A percentile compares a stretch with the other conserved stretches of the same genome.
These are phyloP conservation scores for Dendrocincla tyrannina DNA, from an alignment of 2,797 vertebrate species.

Conservation along the genomic window DNA sequence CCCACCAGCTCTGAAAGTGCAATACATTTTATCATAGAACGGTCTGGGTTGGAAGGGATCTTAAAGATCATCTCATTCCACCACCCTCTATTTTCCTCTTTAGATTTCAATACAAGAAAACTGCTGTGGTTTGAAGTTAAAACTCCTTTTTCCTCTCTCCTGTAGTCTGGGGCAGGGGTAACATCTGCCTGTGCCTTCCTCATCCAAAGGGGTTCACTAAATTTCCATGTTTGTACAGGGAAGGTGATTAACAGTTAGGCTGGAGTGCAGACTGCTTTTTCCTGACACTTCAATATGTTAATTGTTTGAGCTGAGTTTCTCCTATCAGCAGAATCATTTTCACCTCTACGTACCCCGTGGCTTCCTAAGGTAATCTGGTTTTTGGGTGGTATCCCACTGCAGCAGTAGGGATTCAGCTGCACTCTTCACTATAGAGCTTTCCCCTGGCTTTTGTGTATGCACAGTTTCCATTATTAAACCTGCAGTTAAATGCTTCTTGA, in stretches of 20 bases:
- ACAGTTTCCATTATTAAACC: neutral
- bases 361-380: neutral
- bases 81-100: neutral
- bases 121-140: conserved; percentile 28
- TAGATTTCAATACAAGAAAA: neutral
- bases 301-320: neutral
- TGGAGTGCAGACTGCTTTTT: neutral
- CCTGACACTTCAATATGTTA: conserved; percentile 14
- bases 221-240: neutral
- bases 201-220: neutral
- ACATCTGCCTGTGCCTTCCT: neutral
- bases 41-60: neutral
- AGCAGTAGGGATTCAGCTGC: neutral
- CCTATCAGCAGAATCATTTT: conserved; percentile 27
- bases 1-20: neutral
- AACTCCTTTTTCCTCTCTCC: neutral
- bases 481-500: neutral
- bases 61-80: neutral
- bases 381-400: neutral
- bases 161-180: neutral
- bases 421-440: neutral
- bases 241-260: neutral
- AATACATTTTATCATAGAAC: neutral
- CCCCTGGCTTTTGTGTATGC: neutral
- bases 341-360: neutral